Conservation (phyloP, 1,140 invertebrate genomes). For the Chironomus striatipennis region DNA sequence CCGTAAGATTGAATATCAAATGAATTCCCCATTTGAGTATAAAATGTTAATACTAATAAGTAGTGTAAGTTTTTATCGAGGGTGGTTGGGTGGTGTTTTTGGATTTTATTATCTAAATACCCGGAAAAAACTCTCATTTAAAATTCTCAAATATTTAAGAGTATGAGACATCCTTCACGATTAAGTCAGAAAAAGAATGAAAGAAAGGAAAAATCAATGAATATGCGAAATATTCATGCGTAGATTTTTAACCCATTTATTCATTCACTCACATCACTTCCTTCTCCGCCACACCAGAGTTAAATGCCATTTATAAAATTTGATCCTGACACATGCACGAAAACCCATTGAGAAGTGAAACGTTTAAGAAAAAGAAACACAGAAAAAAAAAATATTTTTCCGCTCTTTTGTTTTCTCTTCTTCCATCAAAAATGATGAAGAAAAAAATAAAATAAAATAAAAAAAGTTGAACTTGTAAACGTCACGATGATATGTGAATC, state of each 20-base stretch:
- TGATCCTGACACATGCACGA: slow-evolving; percentile 23
- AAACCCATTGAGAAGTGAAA: slow-evolving; percentile 10
- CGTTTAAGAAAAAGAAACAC: not conserved
- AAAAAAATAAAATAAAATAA: not conserved
- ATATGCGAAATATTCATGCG: not conserved
- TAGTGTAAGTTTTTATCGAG: not conserved
- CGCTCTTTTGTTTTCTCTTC: not conserved
- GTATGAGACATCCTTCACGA: not conserved
- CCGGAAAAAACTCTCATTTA: slow-evolving; percentile 16
- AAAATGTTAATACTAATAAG: no score
- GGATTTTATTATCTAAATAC: slow-evolving; percentile 18
- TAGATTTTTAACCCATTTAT: slow-evolving; percentile 9
- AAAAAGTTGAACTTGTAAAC: slow-evolving; percentile 9
- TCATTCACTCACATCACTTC: not conserved
- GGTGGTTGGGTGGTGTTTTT: no score
- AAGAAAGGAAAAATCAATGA: not conserved
- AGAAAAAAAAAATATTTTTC: not conserved
- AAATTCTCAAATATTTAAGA: not conserved
- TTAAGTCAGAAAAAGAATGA: not conserved
- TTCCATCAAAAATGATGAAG: not conserved
- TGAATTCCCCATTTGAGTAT: not conserved
- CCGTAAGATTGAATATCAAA: slow-evolving; percentile 1
- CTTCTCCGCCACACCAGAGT: not conserved
- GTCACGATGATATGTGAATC: slow-evolving; percentile 22
- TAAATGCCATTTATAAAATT: slow-evolving; percentile 23